Conservation (phyloP, 2,888 invertebrate genomes). For the Drosophila lutescens region DNA sequence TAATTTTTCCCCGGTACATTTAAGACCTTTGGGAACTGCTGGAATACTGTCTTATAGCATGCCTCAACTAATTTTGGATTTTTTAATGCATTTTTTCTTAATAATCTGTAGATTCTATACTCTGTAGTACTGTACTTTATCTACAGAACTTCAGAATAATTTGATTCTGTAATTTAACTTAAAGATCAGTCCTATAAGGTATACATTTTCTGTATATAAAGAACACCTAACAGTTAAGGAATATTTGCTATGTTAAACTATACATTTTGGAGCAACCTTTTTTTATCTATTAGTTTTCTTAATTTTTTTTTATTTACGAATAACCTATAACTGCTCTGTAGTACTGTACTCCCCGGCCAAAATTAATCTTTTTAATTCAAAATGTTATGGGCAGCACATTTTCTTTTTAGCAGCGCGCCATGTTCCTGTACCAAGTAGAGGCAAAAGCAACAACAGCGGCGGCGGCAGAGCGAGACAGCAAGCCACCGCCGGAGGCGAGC, state of each 20-base stretch:
- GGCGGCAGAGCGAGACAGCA: slow-evolving; percentile 31
- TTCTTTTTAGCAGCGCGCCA: slow-evolving; percentile 22
- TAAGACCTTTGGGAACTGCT: neutral
- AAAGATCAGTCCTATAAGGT: too few relatives aligned
- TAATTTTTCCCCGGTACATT: neutral
- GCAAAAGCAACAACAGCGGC: slow-evolving; percentile 2
- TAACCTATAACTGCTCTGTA: neutral
- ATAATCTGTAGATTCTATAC: too few relatives aligned
- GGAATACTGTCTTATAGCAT: too few relatives aligned
- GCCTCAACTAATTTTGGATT: too few relatives aligned
- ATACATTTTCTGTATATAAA: too few relatives aligned
- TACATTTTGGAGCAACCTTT: neutral
- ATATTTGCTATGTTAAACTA: neutral
- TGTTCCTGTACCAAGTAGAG: slow-evolving; percentile 20
- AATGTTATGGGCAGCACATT: slow-evolving; percentile 26
- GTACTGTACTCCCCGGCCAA: slow-evolving; percentile 24
- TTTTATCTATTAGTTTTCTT: neutral
- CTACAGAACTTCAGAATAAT: too few relatives aligned
- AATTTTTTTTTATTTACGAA: neutral
- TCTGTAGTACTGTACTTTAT: too few relatives aligned
- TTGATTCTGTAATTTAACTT: too few relatives aligned
- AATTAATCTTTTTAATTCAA: slow-evolving; percentile 16
- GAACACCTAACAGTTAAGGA: neutral
- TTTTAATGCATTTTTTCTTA: too few relatives aligned
- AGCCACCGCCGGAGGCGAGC: slow-evolving; percentile 49